phyloP scores from a whole-genome alignment of 2,797 vertebrate species.

The Emys orbicularis region DNA sequence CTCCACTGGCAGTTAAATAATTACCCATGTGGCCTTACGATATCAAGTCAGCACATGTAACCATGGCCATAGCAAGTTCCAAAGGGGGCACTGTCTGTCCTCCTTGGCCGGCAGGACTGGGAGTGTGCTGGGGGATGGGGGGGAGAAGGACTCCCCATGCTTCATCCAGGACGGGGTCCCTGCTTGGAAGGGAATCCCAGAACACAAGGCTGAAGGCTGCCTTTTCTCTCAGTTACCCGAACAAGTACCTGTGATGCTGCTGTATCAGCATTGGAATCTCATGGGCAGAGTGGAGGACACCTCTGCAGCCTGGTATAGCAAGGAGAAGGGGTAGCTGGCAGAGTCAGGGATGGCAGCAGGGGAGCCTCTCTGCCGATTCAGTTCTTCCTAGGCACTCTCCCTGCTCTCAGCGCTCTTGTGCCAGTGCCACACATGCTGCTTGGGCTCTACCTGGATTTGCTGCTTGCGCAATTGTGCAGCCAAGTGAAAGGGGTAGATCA shows the following conservation, averaged over 20 bases:
- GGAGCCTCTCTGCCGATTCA: conserved; percentile 76
- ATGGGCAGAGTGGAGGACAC: conserved; percentile 84
- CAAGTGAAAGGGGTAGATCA: not conserved
- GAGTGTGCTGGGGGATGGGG: no score
- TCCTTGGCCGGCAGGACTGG: no score
- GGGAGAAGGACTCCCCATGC: no score
- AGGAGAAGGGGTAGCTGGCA: conserved; percentile 88
- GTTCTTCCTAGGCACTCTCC: conserved; percentile 90
- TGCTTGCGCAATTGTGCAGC: conserved; percentile 91
- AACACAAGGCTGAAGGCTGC: no score
- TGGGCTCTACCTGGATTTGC: conserved; percentile 90
- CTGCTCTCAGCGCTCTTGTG: conserved; percentile 96
- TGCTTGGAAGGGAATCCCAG: not conserved
- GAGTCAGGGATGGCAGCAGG: conserved; percentile 80
- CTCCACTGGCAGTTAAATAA: not conserved
- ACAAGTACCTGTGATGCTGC: conserved; percentile 86
- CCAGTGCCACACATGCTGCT: conserved; percentile 95
- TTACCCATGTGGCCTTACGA: not conserved
- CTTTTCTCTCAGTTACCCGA: no score
- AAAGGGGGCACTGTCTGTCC: no score
- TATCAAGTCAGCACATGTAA: no score
- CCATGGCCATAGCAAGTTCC: no score
- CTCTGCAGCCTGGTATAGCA: conserved; percentile 77
- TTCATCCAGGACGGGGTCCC: no score
- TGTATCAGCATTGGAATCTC: conserved; percentile 83